A percentile compares a stretch with the other conserved stretches of the same genome.
These are phyloP conservation scores for Odontocolon sp. DNA, from an alignment of 2,888 invertebrate genomes.

Conservation along the genomic window DNA sequence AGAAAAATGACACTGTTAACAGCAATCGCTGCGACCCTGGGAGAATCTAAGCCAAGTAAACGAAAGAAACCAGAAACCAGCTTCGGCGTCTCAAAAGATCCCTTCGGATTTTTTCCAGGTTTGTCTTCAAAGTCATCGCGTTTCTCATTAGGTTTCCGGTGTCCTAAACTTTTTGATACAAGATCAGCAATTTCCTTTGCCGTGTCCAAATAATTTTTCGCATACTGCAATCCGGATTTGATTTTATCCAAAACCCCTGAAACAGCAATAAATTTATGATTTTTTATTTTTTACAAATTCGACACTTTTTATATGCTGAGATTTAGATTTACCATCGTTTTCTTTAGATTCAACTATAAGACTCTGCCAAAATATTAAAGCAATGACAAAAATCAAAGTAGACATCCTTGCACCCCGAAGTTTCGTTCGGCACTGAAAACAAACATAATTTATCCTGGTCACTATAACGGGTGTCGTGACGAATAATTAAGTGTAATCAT, in stretches of 20 bases:
- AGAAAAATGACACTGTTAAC: slow-evolving; percentile 92
- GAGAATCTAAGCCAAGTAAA: slow-evolving; percentile 88
- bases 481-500: slow-evolving; percentile 49
- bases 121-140: slow-evolving; percentile 67
- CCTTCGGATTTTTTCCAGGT: slow-evolving; percentile 67
- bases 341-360: slow-evolving; percentile 32
- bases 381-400: slow-evolving; percentile 24
- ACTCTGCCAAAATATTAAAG: slow-evolving; percentile 31
- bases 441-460: slow-evolving; percentile 34
- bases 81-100: slow-evolving; percentile 62
- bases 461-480: slow-evolving; percentile 44
- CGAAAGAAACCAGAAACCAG: slow-evolving; percentile 84
- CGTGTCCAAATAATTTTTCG: slow-evolving; percentile 81
- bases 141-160: slow-evolving; percentile 65
- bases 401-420: slow-evolving; percentile 57
- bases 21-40: slow-evolving; percentile 90
- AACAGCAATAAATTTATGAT: not conserved
- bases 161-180: slow-evolving; percentile 83
- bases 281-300: too few species aligned
- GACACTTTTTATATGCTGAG: too few species aligned
- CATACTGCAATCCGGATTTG: slow-evolving; percentile 81
- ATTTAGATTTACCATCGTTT: slow-evolving; percentile 63
- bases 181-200: slow-evolving; percentile 85
- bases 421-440: slow-evolving; percentile 56
- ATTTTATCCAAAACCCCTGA: slow-evolving; percentile 81